Evolutionary conservation across 2,888 invertebrate genomes (phyloP).

Genomic region (Brenthis daphne): DNA sequence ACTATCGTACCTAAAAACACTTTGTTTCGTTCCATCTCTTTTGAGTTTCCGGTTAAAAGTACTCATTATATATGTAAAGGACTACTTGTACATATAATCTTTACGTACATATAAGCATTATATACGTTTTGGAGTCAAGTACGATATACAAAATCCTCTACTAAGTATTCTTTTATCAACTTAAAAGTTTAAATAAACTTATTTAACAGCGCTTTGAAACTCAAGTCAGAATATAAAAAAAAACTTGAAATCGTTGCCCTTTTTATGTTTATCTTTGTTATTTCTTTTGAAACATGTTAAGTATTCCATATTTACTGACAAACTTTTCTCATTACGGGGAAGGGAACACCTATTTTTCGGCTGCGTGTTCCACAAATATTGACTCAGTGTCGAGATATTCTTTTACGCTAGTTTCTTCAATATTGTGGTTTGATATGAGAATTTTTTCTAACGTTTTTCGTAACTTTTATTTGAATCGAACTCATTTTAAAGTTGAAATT

Average conservation of each 20-base stretch:
- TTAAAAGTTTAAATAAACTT: conserved; percentile 10
- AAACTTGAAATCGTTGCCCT: conserved; percentile 22
- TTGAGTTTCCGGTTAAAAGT: too few species aligned
- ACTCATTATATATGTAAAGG: too few species aligned
- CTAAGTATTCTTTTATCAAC: conserved; percentile 5
- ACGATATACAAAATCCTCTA: too few species aligned
- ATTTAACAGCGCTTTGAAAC: conserved; percentile 7
- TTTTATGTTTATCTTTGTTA: conserved; percentile 38
- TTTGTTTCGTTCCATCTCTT: too few species aligned
- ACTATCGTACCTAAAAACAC: too few species aligned
- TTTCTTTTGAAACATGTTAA: conserved; percentile 44
- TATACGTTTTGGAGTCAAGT: too few species aligned
- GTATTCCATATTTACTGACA: conserved; percentile 46
- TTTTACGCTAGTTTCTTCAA: conserved; percentile 35
- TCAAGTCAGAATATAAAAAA: conserved; percentile 17
- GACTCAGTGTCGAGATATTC: conserved; percentile 45
- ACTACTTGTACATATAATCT: too few species aligned
- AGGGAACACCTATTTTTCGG: conserved; percentile 43
- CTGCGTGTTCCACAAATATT: conserved; percentile 42
- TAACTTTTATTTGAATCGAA: conserved; percentile 27
- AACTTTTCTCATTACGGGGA: conserved; percentile 54
- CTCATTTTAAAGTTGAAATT: conserved; percentile 20
- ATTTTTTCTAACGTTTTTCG: conserved; percentile 28
- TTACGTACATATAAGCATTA: too few species aligned
- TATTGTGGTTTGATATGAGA: conserved; percentile 28